phyloP scores from a whole-genome alignment of 2,888 invertebrate genomes.

The Andrena hattorfiana region DNA sequence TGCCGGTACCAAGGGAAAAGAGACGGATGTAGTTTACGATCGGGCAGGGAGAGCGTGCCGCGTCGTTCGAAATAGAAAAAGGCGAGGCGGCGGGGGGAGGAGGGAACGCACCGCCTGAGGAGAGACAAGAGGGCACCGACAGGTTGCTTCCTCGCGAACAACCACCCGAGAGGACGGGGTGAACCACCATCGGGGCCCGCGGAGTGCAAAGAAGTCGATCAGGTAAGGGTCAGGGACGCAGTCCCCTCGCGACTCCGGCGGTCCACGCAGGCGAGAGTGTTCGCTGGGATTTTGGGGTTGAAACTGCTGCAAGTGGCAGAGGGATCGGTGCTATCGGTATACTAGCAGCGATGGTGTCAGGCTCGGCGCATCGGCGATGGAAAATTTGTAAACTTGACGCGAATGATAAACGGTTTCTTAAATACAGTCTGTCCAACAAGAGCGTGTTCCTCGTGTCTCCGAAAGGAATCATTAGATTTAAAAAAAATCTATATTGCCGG shows the following conservation, averaged over 20 bases:
- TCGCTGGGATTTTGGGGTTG: not conserved
- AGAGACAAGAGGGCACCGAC: slow-evolving; percentile 44
- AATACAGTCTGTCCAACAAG: too few relatives aligned
- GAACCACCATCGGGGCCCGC: slow-evolving; percentile 39
- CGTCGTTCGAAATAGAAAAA: slow-evolving; percentile 46
- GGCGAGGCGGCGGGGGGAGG: slow-evolving; percentile 7
- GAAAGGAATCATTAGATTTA: too few relatives aligned
- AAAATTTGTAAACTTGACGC: too few relatives aligned
- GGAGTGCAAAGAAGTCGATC: slow-evolving; percentile 60
- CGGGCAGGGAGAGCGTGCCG: slow-evolving; percentile 10
- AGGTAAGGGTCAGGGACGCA: slow-evolving; percentile 71
- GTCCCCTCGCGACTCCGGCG: slow-evolving; percentile 24
- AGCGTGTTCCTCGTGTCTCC: too few relatives aligned
- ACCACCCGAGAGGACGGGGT: slow-evolving; percentile 43
- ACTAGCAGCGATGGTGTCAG: too few relatives aligned
- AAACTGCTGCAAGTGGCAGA: not conserved
- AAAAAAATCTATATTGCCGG: too few relatives aligned
- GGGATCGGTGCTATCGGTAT: too few relatives aligned
- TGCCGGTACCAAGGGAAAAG: slow-evolving; percentile 57
- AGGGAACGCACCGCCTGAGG: slow-evolving; percentile 42
- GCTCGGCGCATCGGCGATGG: too few relatives aligned
- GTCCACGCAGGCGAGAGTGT: slow-evolving; percentile 11
- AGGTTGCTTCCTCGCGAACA: slow-evolving; percentile 62
- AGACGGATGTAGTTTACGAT: slow-evolving; percentile 52
- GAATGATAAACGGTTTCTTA: too few relatives aligned